Percentiles rank a stretch among this genome's conserved stretches.
Conservation (phyloP, 2,888 invertebrate genomes). For the Cenopis cana region DNA sequence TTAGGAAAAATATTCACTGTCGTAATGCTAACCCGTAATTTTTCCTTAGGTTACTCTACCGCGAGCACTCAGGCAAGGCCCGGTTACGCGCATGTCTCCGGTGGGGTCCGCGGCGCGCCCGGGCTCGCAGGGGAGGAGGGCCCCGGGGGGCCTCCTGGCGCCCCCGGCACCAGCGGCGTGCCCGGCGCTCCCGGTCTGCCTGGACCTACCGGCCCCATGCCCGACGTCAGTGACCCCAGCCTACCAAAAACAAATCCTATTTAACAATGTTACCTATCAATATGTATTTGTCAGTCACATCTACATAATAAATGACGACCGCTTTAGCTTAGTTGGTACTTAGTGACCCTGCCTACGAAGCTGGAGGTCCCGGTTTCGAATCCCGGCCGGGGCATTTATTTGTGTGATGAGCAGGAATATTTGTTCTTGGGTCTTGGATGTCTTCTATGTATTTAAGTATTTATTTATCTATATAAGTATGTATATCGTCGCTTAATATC, state of each 20-base stretch:
- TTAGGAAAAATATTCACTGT: too few relatives aligned
- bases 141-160: constrained; percentile 85
- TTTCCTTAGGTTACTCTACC: constrained; percentile 52
- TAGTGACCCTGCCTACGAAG: too few relatives aligned
- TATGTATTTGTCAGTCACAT: not conserved
- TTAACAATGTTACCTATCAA: not conserved
- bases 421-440: too few relatives aligned
- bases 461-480: too few relatives aligned
- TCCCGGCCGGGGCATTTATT: too few relatives aligned
- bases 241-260: not conserved
- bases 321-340: too few relatives aligned
- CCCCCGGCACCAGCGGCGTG: constrained; percentile 85
- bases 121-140: constrained; percentile 85
- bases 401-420: too few relatives aligned
- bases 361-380: too few relatives aligned
- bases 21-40: too few relatives aligned
- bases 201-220: constrained; percentile 89
- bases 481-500: too few relatives aligned
- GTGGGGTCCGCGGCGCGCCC: constrained; percentile 78
- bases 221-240: constrained; percentile 80
- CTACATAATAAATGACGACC: too few relatives aligned
- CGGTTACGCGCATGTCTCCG: not conserved
- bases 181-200: constrained; percentile 88
- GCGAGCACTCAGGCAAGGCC: constrained; percentile 53
- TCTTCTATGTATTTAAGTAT: too few relatives aligned